Evolutionary conservation across 2,888 invertebrate species (phyloP).

Genomic region (Acronicta psi): DNA sequence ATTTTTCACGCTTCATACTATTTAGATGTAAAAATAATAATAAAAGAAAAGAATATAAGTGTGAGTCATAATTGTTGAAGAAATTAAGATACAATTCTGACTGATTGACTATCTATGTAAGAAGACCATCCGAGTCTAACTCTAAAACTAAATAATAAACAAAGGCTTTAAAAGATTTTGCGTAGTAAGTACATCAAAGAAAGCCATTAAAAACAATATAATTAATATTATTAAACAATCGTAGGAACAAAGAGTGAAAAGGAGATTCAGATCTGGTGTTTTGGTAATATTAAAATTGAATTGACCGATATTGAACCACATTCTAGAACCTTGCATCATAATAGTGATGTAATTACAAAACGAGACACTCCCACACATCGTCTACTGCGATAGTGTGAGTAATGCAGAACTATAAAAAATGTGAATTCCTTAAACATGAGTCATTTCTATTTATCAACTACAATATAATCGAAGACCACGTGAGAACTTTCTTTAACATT

Average conservation of each 20-base stretch:
- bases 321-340: conserved; percentile 30
- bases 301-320: conserved; percentile 9
- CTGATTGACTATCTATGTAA: not conserved
- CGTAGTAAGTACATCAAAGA: conserved; percentile 7
- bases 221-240: too few relatives aligned
- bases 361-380: conserved; percentile 38
- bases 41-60: too few relatives aligned
- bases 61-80: conserved; percentile 6
- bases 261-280: not conserved
- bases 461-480: conserved; percentile 16
- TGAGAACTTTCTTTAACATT: conserved; percentile 7
- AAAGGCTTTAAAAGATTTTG: conserved; percentile 8
- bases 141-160: not conserved
- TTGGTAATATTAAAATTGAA: conserved; percentile 2
- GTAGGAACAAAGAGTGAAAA: too few relatives aligned
- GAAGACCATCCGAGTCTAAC: not conserved
- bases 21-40: conserved; percentile 12
- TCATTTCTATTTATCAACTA: conserved; percentile 47
- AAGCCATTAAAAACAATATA: too few relatives aligned
- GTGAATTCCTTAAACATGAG: conserved; percentile 43
- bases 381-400: conserved; percentile 45
- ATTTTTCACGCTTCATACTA: conserved; percentile 20
- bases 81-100: not conserved
- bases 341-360: conserved; percentile 37
- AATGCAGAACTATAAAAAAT: conserved; percentile 36